Conservation (phyloP, 2,888 invertebrate species). For the Thumatha senex region DNA sequence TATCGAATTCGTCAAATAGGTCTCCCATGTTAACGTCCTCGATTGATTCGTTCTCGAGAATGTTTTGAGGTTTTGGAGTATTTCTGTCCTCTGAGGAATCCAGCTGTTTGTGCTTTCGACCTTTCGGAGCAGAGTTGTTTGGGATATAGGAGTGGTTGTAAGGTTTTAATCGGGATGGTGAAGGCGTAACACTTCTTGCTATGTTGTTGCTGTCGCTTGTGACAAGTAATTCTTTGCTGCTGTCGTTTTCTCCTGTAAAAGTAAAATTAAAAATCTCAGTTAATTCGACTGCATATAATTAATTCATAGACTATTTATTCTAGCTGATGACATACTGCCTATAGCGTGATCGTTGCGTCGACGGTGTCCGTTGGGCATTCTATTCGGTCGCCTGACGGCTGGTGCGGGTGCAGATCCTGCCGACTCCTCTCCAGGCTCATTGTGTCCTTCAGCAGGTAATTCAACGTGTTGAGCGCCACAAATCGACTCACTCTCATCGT, state of each 20-base stretch:
- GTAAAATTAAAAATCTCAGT: neutral
- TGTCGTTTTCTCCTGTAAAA: slow-evolving; percentile 78
- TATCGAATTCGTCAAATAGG: slow-evolving; percentile 54
- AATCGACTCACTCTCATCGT: slow-evolving; percentile 57
- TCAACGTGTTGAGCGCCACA: slow-evolving; percentile 39
- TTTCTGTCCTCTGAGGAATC: slow-evolving; percentile 4
- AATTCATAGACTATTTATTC: neutral
- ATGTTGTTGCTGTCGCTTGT: slow-evolving; percentile 80
- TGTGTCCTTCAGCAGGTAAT: slow-evolving; percentile 17
- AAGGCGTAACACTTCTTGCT: slow-evolving; percentile 67
- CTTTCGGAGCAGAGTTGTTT: neutral
- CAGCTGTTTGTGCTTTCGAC: slow-evolving; percentile 1
- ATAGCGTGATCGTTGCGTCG: slow-evolving; percentile 9
- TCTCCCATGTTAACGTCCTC: slow-evolving; percentile 57
- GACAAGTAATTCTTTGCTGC: slow-evolving; percentile 84
- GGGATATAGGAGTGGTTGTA: slow-evolving; percentile 39
- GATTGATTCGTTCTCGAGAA: slow-evolving; percentile 32
- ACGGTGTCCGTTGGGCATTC: slow-evolving; percentile 29
- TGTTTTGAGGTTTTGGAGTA: slow-evolving; percentile 9
- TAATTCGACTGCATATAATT: neutral
- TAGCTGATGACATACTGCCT: neutral
- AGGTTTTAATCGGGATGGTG: slow-evolving; percentile 60
- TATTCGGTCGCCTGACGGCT: slow-evolving; percentile 56
- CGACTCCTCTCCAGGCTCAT: slow-evolving; percentile 62
- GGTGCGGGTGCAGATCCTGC: slow-evolving; percentile 73